Evolutionary conservation across 2,797 vertebrate genomes (phyloP).

Genomic region (Anas acuta): DNA sequence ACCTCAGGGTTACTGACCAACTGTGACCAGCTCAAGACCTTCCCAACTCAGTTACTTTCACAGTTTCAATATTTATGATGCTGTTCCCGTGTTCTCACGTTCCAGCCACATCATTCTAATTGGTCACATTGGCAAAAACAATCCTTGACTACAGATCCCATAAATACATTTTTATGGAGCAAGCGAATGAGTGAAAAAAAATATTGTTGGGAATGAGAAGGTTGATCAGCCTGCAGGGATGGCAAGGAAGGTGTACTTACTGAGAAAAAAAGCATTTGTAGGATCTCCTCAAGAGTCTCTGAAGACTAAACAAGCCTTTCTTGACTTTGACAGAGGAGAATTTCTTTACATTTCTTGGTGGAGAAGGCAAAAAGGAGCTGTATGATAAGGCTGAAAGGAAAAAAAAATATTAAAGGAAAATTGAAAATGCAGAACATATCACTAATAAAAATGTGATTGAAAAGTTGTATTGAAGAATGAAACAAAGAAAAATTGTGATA

Average conservation of each 20-base stretch:
- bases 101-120: background rate
- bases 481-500: background rate
- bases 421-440: slow-evolving; percentile 1
- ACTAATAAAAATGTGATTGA: slow-evolving; percentile 25
- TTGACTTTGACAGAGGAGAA: background rate
- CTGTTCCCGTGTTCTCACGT: background rate
- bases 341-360: background rate
- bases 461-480: slow-evolving; percentile 21
- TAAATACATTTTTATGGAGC: background rate
- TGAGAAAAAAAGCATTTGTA: background rate
- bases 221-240: background rate
- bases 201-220: background rate
- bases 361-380: background rate
- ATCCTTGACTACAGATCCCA: background rate
- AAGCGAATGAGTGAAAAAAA: background rate
- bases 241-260: background rate
- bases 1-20: background rate
- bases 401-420: slow-evolving; percentile 31
- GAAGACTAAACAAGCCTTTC: background rate
- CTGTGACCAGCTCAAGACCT: background rate
- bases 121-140: background rate
- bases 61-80: background rate
- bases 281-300: background rate
- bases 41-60: background rate
- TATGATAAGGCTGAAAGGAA: background rate